Evolutionary conservation across 2,888 invertebrate genomes (phyloP), one percentile per base, ranked within the genome.

Genomic region (Eupithecia insigniata): DNA sequence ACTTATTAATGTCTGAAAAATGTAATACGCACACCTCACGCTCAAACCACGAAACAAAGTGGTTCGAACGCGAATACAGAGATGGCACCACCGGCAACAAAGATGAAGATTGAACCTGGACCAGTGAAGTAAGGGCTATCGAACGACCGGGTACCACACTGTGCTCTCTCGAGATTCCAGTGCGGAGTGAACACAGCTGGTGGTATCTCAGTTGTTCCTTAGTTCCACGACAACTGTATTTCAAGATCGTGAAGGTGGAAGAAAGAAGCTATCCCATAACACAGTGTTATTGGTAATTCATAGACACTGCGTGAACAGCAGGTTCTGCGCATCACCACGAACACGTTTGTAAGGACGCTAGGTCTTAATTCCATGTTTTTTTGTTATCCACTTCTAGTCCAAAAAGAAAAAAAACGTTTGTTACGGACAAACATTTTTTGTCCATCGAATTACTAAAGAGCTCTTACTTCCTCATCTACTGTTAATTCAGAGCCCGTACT

Each of bases 181-280:
- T 91, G 94, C 95, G 95, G 87, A 97, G 98, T 98, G 98, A 98
- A 98, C 98, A 98, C 98, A 98, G 98, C 98, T 98, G 98, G 98
- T 98, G 98, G 98, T 98, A 98, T 98, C 98, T 98, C 98, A 98
- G 98, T 98, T 95, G 95, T 95, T 96, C 94, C 92, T 88, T 94
- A 94, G 95, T 92, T 90, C 90, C 86, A 85, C 89, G 85, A 79
- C 88, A 76, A 80, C 69, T 62, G 46, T 43, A 32, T 80, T 28
- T 66, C 16, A 43, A 58, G 51, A 62, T 26, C n/a, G 61, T 5
- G 68, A 46, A 39, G 71, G 64, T 7, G 1, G 69, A 67, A 75
- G 55, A 68, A 55, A 55, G 26, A 22, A 55, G 26, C 55, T 1
- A 14, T 55, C 3, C 3, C n/a, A n/a, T n/a, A n/a, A n/a, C n/a